Base-by-base conservation (phyloP, 2,888 invertebrate genomes). In the Rambutsinella grinnellia region DNA sequence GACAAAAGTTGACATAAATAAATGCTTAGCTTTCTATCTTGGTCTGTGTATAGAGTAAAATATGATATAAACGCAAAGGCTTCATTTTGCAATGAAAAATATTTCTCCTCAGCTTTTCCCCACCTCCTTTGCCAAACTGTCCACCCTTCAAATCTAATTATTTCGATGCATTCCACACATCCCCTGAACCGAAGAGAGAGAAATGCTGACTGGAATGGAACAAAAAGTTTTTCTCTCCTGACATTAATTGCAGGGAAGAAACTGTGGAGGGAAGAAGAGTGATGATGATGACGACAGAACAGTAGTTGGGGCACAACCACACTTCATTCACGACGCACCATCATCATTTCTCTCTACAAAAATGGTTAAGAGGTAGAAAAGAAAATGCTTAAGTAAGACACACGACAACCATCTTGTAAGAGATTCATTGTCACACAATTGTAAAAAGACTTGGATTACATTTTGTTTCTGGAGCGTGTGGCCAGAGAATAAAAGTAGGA, bases 181-280 rank as follows among this genome's bases (percentile, higher is more conserved):
- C n/a, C n/a, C n/a, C n/a, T n/a, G n/a, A n/a, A n/a, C n/a, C n/a
- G n/a, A n/a, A n/a, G n/a, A n/a, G n/a, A n/a, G n/a, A n/a, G n/a
- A n/a, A n/a, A n/a, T n/a, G n/a, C n/a, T n/a, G n/a, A n/a, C n/a
- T 53, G 5, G 15, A 6, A 53, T 6, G 44, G 44, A 44, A 26
- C 3, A 17, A 17, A 26, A 53, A 53, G 27, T 56, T n/a, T 27
- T 17, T 53, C 49, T n/a, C 1, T 17, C n/a, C 49, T 62, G 61
- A 62, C 61, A 49, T 62, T 62, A 62, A 62, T 62, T 62, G 61
- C 49, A n/a, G n/a, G n/a, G n/a, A n/a, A 17, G 61, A 21, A 62
- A 8, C 2, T 53, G 53, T 24, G 26, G 49, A 23, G 26, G 10
- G 49, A 47, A 23, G 17, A 47, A 21, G 23, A 62, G 49, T 47